Conservation (phyloP, 2,888 invertebrate species). For the Chironomus riparius region DNA sequence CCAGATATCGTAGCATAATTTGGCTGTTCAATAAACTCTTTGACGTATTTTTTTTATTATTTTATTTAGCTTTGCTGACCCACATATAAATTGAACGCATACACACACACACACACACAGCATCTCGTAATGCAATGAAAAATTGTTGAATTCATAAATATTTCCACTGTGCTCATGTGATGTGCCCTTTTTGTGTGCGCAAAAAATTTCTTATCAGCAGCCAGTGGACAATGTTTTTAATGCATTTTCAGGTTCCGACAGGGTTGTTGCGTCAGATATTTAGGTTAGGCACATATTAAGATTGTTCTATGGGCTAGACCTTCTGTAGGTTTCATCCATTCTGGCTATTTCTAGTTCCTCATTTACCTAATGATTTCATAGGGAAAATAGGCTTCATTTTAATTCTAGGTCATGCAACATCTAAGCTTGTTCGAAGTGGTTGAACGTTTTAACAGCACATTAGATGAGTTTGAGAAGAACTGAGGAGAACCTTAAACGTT, state of each 20-base stretch:
- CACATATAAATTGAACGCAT: background rate
- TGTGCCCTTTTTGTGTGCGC: background rate
- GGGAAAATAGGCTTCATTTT: too few relatives aligned
- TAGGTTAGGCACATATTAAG: too few relatives aligned
- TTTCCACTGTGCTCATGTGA: background rate
- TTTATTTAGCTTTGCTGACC: slow-evolving; percentile 4
- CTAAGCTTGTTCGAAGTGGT: too few relatives aligned
- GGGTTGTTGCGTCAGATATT: background rate
- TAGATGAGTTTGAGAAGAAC: too few relatives aligned
- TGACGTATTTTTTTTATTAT: background rate
- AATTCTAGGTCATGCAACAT: too few relatives aligned
- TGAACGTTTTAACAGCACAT: too few relatives aligned
- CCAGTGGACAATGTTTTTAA: slow-evolving; percentile 19
- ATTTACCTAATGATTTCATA: too few relatives aligned
- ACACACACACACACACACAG: too few relatives aligned
- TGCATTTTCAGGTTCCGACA: slow-evolving; percentile 10
- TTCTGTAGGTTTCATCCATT: too few relatives aligned
- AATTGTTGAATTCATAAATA: background rate
- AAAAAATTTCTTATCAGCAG: background rate
- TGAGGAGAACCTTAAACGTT: too few relatives aligned
- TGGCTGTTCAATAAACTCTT: slow-evolving; percentile 9
- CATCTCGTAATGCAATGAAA: background rate
- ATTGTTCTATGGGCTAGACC: too few relatives aligned
- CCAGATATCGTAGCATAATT: background rate
- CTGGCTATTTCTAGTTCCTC: too few relatives aligned